Conservation (phyloP, 2,888 invertebrate genomes). For the Cybosia mesomella region DNA sequence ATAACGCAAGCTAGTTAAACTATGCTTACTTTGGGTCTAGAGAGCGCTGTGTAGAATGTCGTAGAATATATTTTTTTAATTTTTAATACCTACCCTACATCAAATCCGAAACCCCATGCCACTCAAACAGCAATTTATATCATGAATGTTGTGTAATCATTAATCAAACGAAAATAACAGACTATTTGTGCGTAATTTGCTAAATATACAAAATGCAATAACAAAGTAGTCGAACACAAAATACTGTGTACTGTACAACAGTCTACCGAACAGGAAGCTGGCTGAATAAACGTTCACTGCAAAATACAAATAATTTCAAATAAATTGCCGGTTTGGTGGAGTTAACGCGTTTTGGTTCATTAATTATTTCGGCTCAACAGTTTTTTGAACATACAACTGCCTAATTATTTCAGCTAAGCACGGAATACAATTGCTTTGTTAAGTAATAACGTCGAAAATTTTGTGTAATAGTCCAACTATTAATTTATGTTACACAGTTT, state of each 20-base stretch:
- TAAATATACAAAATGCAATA: not conserved
- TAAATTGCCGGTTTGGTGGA: slow-evolving; percentile 27
- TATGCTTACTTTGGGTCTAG: no score
- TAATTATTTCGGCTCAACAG: slow-evolving; percentile 48
- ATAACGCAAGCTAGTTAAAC: no score
- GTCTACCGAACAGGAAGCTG: slow-evolving; percentile 26
- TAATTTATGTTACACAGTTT: not conserved
- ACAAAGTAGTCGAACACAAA: not conserved
- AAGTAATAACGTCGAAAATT: slow-evolving; percentile 14
- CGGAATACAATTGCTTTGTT: slow-evolving; percentile 32
- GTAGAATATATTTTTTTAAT: no score
- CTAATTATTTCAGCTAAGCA: slow-evolving; percentile 40
- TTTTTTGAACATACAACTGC: slow-evolving; percentile 44
- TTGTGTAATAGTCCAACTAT: not conserved
- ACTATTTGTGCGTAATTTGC: not conserved
- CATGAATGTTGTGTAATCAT: not conserved
- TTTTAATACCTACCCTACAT: no score
- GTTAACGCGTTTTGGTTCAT: slow-evolving; percentile 51
- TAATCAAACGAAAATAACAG: not conserved
- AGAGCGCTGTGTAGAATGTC: no score
- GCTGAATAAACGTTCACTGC: slow-evolving; percentile 41
- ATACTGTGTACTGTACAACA: slow-evolving; percentile 7
- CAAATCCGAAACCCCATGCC: no score
- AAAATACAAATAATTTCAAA: slow-evolving; percentile 33
- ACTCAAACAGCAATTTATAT: not conserved